Base-by-base conservation (phyloP, 1,140 invertebrate genomes). In the Acromyrmex charruanus region DNA sequence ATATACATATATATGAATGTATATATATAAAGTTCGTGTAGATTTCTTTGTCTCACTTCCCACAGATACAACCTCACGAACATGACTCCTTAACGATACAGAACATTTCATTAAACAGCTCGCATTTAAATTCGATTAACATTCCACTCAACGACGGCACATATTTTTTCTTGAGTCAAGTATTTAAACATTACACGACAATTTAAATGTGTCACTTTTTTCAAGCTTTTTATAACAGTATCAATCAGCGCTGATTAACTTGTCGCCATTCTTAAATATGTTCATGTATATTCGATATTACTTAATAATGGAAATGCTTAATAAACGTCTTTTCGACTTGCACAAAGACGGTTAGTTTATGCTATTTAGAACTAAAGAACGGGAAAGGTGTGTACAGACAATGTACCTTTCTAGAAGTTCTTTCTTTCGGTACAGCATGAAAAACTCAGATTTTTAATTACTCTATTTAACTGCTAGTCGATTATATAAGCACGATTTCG, bases 301-400 rank as follows among this genome's bases (percentile, higher is more conserved):
- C 59, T 82, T 75, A 75, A 84, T 84, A 74, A 61, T 84, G 80
- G 80, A 84, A 84, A 84, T 84, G 69, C 80, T 84, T 84, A 84
- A 84, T 84, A 75, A 84, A 75, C 16, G 28, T 84, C 79, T 81
- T 74, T 74, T 51, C 69, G 80, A 59, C 39, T 25, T 49, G 55
- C 55, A 51, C 28, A 84, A 21, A 82, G 69, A 61, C 80, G 69
- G 16, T 61, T 75, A 74, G 80, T 74, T 84, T 75, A 84, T 63
- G 35, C 58, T 74, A 69, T 84, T 84, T 84, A 75, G 25, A 74
- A 75, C 25, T 84, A 84, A 84, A 84, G 80, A 84, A 84, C 58
- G 25, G 55, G 55, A 72, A 39, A 74, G 39, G 55, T 65, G 74
- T 49, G 16, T 75, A 74, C 58, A 86, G 85, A 81, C 39, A 71